A percentile compares a stretch with the other conserved stretches of the same genome.
These are phyloP conservation scores for Cirrhinus mrigala DNA, from an alignment of 2,797 vertebrate species.

Conservation along the genomic window DNA sequence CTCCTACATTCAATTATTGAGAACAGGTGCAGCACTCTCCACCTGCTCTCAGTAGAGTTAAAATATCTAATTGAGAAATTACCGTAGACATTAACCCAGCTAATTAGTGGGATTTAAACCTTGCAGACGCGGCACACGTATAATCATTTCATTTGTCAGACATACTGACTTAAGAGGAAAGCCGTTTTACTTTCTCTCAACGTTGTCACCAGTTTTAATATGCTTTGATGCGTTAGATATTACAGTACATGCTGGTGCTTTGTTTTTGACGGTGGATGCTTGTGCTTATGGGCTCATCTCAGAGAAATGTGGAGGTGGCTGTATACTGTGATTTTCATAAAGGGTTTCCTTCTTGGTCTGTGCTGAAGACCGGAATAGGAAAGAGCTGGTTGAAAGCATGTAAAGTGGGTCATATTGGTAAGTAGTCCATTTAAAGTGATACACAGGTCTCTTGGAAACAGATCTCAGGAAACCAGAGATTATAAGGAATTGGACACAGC, in stretches of 20 bases:
- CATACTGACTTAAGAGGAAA: constrained; percentile 23
- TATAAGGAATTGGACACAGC: constrained; percentile 13
- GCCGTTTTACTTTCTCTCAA: background rate
- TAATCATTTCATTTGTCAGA: constrained; percentile 35
- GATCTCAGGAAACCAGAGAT: background rate
- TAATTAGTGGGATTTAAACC: constrained; percentile 72
- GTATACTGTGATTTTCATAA: background rate
- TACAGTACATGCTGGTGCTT: background rate
- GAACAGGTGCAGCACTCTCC: constrained; percentile 80
- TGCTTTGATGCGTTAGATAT: background rate
- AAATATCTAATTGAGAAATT: constrained; percentile 80
- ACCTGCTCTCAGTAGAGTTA: constrained; percentile 69
- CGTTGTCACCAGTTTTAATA: background rate
- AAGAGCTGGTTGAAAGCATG: background rate
- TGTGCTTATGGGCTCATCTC: background rate
- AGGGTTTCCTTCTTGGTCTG: background rate
- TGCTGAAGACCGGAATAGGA: background rate
- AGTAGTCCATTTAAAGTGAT: background rate
- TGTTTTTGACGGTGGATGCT: background rate
- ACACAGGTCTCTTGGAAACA: background rate
- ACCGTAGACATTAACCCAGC: constrained; percentile 78
- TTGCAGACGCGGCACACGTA: constrained; percentile 11
- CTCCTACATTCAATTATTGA: constrained; percentile 73
- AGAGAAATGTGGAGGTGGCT: constrained; percentile 10
- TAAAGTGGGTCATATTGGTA: constrained; percentile 9